A percentile compares a stretch with the other conserved stretches of the same genome.
Conservation (phyloP, 2,888 invertebrate species). For the Ypsolopha scabrella region DNA sequence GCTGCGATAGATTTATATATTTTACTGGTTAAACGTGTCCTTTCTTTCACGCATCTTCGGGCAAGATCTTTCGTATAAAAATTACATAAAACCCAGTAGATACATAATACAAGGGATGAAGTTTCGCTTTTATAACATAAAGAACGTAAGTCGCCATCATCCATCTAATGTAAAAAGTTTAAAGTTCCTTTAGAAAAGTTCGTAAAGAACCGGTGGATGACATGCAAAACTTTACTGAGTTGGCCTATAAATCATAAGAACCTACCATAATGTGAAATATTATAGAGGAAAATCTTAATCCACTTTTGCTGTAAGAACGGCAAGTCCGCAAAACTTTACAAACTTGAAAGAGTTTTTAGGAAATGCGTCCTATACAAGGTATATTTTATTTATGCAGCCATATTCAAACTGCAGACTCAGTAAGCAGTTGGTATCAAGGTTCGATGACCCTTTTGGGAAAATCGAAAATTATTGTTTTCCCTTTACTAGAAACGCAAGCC, state of each 20-base stretch:
- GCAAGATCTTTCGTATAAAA: too few species aligned
- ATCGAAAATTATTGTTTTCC: too few species aligned
- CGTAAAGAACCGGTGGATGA: conserved; percentile 53
- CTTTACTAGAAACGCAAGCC: too few species aligned
- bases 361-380: neutral
- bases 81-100: too few species aligned
- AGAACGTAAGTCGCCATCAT: conserved; percentile 22
- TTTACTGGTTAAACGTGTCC: too few species aligned
- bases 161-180: conserved; percentile 56
- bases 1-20: too few species aligned
- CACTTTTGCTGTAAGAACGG: conserved; percentile 55
- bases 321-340: conserved; percentile 39
- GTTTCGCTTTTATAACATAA: conserved; percentile 3
- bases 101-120: neutral
- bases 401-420: too few species aligned
- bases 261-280: conserved; percentile 55
- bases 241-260: conserved; percentile 62
- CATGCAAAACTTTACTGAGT: conserved; percentile 59
- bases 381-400: too few species aligned
- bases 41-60: too few species aligned
- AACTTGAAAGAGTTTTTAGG: conserved; percentile 35
- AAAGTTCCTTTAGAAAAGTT: conserved; percentile 53
- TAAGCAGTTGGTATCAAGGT: too few species aligned
- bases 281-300: conserved; percentile 57
- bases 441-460: too few species aligned